Conservation (phyloP, 1,140 invertebrate genomes). For the Ips nitidus region DNA sequence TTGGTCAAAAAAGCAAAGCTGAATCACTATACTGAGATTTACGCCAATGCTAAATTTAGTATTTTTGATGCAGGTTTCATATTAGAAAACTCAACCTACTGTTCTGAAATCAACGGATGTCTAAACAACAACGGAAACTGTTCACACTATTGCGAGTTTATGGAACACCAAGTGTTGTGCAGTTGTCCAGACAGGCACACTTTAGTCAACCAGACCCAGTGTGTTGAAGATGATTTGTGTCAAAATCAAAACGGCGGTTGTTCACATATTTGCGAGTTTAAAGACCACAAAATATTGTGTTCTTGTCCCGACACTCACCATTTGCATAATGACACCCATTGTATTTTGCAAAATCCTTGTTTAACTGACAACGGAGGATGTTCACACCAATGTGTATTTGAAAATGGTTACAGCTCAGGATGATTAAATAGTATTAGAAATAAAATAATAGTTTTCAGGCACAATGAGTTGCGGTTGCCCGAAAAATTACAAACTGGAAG, state of each 20-base stretch:
- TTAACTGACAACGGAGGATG: constrained; percentile 63
- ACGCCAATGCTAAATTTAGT: too few relatives aligned
- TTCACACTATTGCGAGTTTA: constrained; percentile 52
- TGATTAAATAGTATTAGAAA: not conserved
- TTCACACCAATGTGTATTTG: constrained; percentile 59
- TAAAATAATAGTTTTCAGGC: constrained; percentile 23
- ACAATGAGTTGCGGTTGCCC: constrained; percentile 69
- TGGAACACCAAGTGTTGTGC: constrained; percentile 37
- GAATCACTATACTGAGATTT: too few relatives aligned
- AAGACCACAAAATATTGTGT: constrained; percentile 49
- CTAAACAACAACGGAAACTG: constrained; percentile 58
- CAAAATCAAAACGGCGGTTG: constrained; percentile 53
- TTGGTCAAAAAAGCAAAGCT: too few relatives aligned
- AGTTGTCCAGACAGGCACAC: constrained; percentile 38
- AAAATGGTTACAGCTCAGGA: constrained; percentile 56
- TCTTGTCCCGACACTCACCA: constrained; percentile 51
- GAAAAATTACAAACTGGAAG: constrained; percentile 66
- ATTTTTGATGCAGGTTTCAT: constrained; percentile 54
- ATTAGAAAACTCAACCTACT: constrained; percentile 23
- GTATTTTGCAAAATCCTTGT: constrained; percentile 42
- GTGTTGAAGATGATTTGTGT: constrained; percentile 52
- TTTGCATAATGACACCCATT: constrained; percentile 37
- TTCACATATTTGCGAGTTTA: constrained; percentile 51
- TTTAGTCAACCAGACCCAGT: constrained; percentile 52
- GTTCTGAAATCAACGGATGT: constrained; percentile 44